Conservation (phyloP, 2,797 vertebrate species). For the Chaenodraco wilsoni region DNA sequence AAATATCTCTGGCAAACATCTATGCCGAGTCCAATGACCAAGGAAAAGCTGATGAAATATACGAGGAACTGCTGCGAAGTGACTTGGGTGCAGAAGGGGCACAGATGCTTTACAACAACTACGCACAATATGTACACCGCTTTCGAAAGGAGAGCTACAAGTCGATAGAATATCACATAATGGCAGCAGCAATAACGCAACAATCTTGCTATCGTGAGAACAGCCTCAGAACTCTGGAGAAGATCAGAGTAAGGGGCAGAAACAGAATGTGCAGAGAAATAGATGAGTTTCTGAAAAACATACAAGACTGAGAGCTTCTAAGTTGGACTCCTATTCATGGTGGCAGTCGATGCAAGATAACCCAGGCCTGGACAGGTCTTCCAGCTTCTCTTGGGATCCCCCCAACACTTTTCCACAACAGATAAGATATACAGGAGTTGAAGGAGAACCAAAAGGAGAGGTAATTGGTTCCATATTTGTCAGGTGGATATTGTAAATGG, state of each 20-base stretch:
- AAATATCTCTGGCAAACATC: slow-evolving; percentile 55
- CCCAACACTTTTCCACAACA: too few species aligned
- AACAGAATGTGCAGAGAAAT: slow-evolving; percentile 62
- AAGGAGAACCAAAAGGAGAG: too few species aligned
- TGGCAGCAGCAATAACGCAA: slow-evolving; percentile 46
- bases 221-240: slow-evolving; percentile 59
- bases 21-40: slow-evolving; percentile 9
- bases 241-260: slow-evolving; percentile 37
- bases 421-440: too few species aligned
- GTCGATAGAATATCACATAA: slow-evolving; percentile 66
- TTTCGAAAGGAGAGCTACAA: background rate
- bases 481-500: too few species aligned
- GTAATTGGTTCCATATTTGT: too few species aligned
- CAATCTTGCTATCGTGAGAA: background rate
- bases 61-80: slow-evolving; percentile 30
- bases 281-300: slow-evolving; percentile 41
- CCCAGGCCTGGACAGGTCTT: too few species aligned
- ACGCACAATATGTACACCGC: slow-evolving; percentile 52
- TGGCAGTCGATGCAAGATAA: too few species aligned
- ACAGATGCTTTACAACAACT: slow-evolving; percentile 66
- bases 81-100: slow-evolving; percentile 36
- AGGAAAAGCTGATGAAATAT: slow-evolving; percentile 50
- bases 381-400: too few species aligned
- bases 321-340: too few species aligned
- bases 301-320: slow-evolving; percentile 10